Conservation (phyloP, 1,140 invertebrate genomes). For the Lamellibrachia luymesi region DNA sequence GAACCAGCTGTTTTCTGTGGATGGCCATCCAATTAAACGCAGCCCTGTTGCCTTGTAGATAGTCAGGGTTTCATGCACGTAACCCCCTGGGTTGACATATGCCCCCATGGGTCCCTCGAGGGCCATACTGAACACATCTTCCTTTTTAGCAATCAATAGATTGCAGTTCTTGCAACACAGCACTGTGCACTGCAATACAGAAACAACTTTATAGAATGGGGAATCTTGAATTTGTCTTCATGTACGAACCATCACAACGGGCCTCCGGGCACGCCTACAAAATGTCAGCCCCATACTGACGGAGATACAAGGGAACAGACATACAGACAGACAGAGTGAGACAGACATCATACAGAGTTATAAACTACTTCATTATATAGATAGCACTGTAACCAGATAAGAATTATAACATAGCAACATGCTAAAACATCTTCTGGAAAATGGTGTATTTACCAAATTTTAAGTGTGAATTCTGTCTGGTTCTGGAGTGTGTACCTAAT, state of each 20-base stretch:
- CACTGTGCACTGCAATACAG: conserved; percentile 60
- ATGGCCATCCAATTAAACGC: conserved; percentile 62
- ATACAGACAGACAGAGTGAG: too few relatives aligned
- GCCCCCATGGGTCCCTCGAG: conserved; percentile 76
- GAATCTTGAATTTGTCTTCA: not conserved
- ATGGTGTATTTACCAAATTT: not conserved
- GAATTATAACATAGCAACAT: not conserved
- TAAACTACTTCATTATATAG: not conserved
- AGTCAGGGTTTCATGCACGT: conserved; percentile 80
- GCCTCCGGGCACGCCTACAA: too few relatives aligned
- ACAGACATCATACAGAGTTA: not conserved
- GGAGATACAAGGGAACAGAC: too few relatives aligned
- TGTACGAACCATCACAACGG: too few relatives aligned
- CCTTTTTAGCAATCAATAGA: conserved; percentile 65
- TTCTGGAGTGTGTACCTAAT: not conserved
- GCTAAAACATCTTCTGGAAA: not conserved
- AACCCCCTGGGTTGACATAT: conserved; percentile 77
- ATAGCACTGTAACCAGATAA: too few relatives aligned
- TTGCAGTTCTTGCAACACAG: conserved; percentile 70
- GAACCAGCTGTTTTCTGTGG: conserved; percentile 79
- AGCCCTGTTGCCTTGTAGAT: conserved; percentile 67
- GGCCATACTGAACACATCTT: conserved; percentile 78
- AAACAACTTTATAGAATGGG: not conserved
- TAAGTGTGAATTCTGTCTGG: not conserved
- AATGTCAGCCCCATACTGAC: too few relatives aligned